Percentiles rank a stretch among this genome's conserved stretches.
phyloP scores from a whole-genome alignment of 2,888 invertebrate species.

The Dicyrtomina minuta region DNA sequence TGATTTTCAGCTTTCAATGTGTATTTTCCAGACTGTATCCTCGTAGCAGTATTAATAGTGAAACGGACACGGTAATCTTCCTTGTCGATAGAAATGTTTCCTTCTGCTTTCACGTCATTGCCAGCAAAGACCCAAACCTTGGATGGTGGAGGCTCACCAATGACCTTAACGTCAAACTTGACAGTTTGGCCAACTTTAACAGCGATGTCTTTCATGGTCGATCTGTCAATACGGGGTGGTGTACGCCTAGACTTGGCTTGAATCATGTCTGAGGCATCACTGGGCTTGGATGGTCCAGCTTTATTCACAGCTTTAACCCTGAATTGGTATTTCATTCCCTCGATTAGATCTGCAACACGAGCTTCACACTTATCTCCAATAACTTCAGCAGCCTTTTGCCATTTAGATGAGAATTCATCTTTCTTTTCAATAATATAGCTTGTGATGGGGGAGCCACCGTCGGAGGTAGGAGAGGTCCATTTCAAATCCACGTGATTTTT shows the following conservation, averaged over 20 bases:
- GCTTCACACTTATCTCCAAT: slow-evolving; percentile 79
- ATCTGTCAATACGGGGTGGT: slow-evolving; percentile 87
- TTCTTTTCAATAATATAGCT: slow-evolving; percentile 86
- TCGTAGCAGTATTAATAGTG: slow-evolving; percentile 73
- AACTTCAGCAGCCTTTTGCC: slow-evolving; percentile 89
- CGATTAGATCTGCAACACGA: slow-evolving; percentile 83
- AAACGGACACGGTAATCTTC: slow-evolving; percentile 83
- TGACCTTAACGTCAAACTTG: slow-evolving; percentile 76
- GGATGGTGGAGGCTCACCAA: slow-evolving; percentile 90
- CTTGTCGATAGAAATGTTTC: slow-evolving; percentile 75
- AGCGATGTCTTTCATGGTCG: slow-evolving; percentile 79
- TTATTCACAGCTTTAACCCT: slow-evolving; percentile 83
- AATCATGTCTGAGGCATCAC: slow-evolving; percentile 83
- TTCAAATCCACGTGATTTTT: slow-evolving; percentile 89
- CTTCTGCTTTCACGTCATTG: slow-evolving; percentile 73
- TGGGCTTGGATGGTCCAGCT: slow-evolving; percentile 90
- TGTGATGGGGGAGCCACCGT: slow-evolving; percentile 85
- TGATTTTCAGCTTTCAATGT: slow-evolving; percentile 87
- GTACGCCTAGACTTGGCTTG: slow-evolving; percentile 86
- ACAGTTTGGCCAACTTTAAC: slow-evolving; percentile 90
- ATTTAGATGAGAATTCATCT: slow-evolving; percentile 91
- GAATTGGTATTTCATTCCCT: slow-evolving; percentile 89
- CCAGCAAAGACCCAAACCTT: slow-evolving; percentile 87
- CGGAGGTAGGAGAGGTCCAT: slow-evolving; percentile 76
- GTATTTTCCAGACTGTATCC: slow-evolving; percentile 88